Evolutionary conservation across 2,797 vertebrate genomes (phyloP), one percentile per base, ranked within the genome.

Genomic region (Gymnopithys bicolor): DNA sequence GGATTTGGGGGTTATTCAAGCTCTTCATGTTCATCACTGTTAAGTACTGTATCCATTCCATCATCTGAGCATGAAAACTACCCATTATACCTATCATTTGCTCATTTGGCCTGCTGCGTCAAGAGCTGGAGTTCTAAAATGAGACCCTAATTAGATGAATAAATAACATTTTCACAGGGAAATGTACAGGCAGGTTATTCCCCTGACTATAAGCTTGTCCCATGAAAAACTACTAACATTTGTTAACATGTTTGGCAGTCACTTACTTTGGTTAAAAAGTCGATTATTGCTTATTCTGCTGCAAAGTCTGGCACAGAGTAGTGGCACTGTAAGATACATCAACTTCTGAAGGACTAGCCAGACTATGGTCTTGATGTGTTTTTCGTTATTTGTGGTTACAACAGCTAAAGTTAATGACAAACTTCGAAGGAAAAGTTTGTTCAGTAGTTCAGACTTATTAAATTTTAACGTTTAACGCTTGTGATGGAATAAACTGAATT

Each of bases 391-490:
- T 83, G 66, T 64, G 71, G 64, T 84, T 59, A 81, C 93, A 97
- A 92, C 73, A 94, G 94, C 68, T 77, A 81, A 97, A 98, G 98
- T 98, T 90, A 97, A 98, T 98, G 97, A 97, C 97, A 95, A 97
- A 97, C 98, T 82, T 74, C 95, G 80, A 89, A 86, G 93, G 96
- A 96, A 95, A 97, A 95, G 90, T 97, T 97, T 97, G 96, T 97
- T 98, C 97, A 96, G 96, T 97, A 89, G 96, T 97, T 98, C 95
- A 55, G 96, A 69, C 79, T 93, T 93, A 84, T 77, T 95, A 96
- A 97, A 96, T 98, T 98, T 98, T 98, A 98, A 98, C 97, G 95
- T 98, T 97, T 98, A 98, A 98, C 98, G 95, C 96, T 97, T 95
- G 84, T 95, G 94, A 68, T 92, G 92, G 77, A 92, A 84, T 94